Base-by-base conservation (phyloP, 2,888 invertebrate species). In the Lagria hirta region DNA sequence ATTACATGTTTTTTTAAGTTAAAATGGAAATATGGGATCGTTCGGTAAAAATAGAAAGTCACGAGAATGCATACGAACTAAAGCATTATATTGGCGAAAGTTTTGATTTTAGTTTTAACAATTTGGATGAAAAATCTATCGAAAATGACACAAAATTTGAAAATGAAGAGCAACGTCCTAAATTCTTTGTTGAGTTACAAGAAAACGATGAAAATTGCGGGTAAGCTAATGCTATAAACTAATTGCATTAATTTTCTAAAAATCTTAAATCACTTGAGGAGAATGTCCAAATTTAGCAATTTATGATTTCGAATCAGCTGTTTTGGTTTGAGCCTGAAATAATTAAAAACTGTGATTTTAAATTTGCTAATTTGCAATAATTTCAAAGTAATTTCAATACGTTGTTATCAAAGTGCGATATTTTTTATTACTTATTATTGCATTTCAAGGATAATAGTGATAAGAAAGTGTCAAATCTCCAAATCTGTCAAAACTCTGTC, bases 61-160 rank as follows among this genome's bases (percentile, higher is more conserved):
- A 51, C 49, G 58, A 58, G 49, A 54, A 54, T 47, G 43, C 50
- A 29, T 51, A 72, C 48, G 76, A 77, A 60, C 65, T 78, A 37
- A 75, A 77, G 59, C 75, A 77, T 55, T 78, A 74, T 52, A 66
- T 78, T 21, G 76, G 68, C 49, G 68, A 69, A 37, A 65, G 61
- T 51, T 58, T 66, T 47, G 68, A 69, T 58, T 64, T 64, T 52
- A 62, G 64, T 46, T 77, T 78, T 53, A 73, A 71, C 36, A 73
- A 71, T 55, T 73, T 74, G 45, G 75, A 75, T 59, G 75, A 75
- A 15, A 27, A 36, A 22, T 29, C 43, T 23, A 42, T 13, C 23
- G 29, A 32, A 23, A 48, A 46, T 33, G 18, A 22, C 29, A 17
- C 32, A 24, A 71, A 70, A 57, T 69, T 64, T 36, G 50, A 57